Evolutionary conservation across 2,113 vertebrate species (phyloP).

Genomic region (Rhipidura dahli): DNA sequence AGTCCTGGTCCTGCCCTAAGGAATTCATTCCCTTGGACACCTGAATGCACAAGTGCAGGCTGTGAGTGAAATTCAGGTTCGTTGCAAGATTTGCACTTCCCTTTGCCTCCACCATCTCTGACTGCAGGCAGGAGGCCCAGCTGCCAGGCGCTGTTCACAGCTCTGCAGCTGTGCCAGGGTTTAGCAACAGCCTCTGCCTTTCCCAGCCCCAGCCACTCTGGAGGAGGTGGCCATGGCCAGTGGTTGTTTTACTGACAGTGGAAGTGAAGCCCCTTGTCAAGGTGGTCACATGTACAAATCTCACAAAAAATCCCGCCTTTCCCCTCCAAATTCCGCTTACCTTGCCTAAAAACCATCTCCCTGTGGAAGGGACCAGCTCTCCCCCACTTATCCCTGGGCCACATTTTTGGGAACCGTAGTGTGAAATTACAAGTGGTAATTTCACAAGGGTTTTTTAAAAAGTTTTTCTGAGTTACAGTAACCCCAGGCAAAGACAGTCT

Average conservation of each 20-base stretch:
- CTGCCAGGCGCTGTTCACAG: fast-evolving
- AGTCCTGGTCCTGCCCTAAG: background rate
- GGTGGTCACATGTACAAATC: background rate
- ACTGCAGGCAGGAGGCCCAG: fast-evolving
- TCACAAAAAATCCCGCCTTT: background rate
- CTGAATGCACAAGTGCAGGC: background rate
- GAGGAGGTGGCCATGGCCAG: background rate
- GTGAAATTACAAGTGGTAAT: background rate
- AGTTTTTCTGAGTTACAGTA: background rate
- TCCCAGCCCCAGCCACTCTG: background rate
- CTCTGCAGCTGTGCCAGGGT: background rate
- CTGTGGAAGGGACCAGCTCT: background rate
- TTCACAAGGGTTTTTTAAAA: background rate
- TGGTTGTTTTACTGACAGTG: fast-evolving
- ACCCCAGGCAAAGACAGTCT: background rate
- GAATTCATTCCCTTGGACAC: background rate
- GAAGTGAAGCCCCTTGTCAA: background rate
- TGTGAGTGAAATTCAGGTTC: background rate
- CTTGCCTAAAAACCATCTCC: background rate
- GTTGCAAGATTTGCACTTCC: background rate
- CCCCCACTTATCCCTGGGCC: background rate
- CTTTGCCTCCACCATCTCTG: background rate
- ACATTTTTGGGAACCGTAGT: background rate
- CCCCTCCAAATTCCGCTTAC: background rate
- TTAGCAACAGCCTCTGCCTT: background rate